A percentile compares a stretch with the other conserved stretches of the same genome.
These are phyloP conservation scores for Phocides pigmalion DNA, from an alignment of 1,140 invertebrate genomes.

Conservation along the genomic window DNA sequence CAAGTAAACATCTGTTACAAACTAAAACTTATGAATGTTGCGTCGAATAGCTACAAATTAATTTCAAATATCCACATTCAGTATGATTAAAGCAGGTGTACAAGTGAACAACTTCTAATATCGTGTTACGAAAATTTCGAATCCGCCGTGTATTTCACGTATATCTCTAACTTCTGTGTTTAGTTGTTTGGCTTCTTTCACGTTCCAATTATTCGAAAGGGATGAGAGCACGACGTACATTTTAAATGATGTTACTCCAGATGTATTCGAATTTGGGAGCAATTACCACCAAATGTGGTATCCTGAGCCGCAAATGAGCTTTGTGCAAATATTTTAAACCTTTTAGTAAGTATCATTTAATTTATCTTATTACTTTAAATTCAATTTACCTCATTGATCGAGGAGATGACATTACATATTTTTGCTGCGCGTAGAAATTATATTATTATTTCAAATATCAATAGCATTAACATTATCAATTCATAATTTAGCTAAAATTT, in stretches of 20 bases:
- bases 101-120: conserved; percentile 35
- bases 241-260: conserved; percentile 4
- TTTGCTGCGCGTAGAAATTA: no score
- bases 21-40: conserved; percentile 13
- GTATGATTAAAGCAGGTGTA: conserved; percentile 45
- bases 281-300: no score
- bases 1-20: conserved; percentile 26
- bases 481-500: no score
- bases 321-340: no score
- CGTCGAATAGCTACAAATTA: conserved; percentile 42
- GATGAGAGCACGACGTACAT: conserved; percentile 5
- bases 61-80: conserved; percentile 44
- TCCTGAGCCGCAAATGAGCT: no score
- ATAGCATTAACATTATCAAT: no score
- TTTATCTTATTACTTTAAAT: no score
- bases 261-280: not conserved
- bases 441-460: no score
- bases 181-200: conserved; percentile 14
- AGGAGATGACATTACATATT: no score
- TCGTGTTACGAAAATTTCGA: conserved; percentile 48
- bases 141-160: conserved; percentile 30
- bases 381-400: no score
- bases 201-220: conserved; percentile 7
- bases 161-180: conserved; percentile 26
- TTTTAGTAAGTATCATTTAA: no score